Percentiles rank a stretch among this genome's conserved stretches.
Conservation (phyloP, 2,113 vertebrate species). For the Gambusia affinis region DNA sequence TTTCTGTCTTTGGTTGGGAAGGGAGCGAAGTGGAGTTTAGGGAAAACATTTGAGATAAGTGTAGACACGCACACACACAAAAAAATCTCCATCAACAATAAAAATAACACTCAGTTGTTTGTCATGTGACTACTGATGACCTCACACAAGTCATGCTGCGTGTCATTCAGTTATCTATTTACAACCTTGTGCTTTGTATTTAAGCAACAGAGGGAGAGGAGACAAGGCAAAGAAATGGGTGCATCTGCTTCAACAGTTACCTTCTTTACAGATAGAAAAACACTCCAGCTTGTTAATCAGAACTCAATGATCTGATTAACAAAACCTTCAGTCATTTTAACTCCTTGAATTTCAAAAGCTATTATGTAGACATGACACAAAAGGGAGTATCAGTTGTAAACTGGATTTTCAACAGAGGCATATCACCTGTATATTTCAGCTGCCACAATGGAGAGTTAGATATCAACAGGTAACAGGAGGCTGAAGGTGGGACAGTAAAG, state of each 20-base stretch:
- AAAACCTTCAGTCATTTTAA: background rate
- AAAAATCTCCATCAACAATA: background rate
- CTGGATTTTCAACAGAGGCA: too few species aligned
- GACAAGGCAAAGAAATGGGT: background rate
- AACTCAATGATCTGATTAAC: background rate
- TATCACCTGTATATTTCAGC: too few species aligned
- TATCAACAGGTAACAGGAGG: too few species aligned
- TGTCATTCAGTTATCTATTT: background rate
- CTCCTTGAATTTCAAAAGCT: background rate
- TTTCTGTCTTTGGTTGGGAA: background rate
- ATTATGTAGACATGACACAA: too few species aligned
- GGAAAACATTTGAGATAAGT: background rate
- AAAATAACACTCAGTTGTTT: background rate
- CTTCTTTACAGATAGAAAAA: background rate
- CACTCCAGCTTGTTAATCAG: background rate
- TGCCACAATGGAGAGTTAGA: too few species aligned
- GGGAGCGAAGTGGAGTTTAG: background rate
- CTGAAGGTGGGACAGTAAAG: background rate
- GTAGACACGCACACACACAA: background rate
- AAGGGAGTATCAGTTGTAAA: too few species aligned
- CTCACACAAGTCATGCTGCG: background rate
- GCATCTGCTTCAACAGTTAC: too few species aligned
- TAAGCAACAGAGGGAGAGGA: too few species aligned
- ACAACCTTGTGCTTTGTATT: background rate
- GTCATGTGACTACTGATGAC: background rate